These are phyloP conservation scores for Gymnocephalus cernua DNA, from an alignment of 2,113 vertebrate genomes.

Conservation along the genomic window DNA sequence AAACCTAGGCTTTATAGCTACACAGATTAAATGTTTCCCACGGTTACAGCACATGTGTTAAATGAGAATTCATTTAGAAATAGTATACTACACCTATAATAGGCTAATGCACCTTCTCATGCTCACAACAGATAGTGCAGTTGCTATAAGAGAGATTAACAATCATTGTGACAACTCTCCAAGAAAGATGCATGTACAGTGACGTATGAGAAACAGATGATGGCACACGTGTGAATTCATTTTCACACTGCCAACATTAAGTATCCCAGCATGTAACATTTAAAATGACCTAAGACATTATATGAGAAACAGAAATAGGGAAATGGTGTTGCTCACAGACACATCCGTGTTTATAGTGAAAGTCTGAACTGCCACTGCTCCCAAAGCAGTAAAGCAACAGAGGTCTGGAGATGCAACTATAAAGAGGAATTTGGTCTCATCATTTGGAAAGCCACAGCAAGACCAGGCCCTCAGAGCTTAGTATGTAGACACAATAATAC, in stretches of 20 bases:
- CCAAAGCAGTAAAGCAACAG: slow-evolving; percentile 26
- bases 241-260: neutral
- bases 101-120: neutral
- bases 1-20: neutral
- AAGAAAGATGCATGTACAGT: neutral
- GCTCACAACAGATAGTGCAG: neutral
- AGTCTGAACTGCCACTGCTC: neutral
- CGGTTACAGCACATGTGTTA: neutral
- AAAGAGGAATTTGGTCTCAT: slow-evolving; percentile 40
- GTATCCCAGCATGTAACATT: neutral
- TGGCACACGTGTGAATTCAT: neutral
- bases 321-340: neutral
- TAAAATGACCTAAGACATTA: neutral
- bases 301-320: neutral
- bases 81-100: neutral
- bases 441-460: slow-evolving; percentile 34
- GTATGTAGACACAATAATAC: slow-evolving; percentile 36
- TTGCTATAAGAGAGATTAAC: slow-evolving; percentile 14
- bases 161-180: slow-evolving; percentile 1
- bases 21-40: neutral
- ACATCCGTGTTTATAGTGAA: slow-evolving; percentile 14
- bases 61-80: neutral
- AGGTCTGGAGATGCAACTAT: slow-evolving; percentile 23
- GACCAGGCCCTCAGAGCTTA: slow-evolving; percentile 14
- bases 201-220: neutral